Percentiles rank a stretch among this genome's conserved stretches.
phyloP scores from a whole-genome alignment of 2,888 invertebrate genomes.

The Nomada fucata region DNA sequence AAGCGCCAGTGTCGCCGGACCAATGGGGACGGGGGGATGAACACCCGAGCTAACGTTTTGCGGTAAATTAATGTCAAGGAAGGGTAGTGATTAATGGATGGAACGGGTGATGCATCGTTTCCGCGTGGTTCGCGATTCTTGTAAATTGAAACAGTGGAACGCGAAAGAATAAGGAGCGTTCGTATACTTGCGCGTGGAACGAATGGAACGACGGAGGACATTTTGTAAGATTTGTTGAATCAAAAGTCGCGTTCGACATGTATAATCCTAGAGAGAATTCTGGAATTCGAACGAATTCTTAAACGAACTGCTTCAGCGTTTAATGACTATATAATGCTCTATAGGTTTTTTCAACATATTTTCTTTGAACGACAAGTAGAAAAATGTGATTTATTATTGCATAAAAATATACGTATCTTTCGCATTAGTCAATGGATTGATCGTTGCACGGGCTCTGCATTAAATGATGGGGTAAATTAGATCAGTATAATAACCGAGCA shows the following conservation, averaged over 20 bases:
- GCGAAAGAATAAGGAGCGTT: neutral
- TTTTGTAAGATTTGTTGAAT: neutral
- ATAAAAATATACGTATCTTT: conserved; percentile 32
- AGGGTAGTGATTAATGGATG: conserved; percentile 46
- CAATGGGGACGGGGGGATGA: neutral
- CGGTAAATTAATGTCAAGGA: conserved; percentile 51
- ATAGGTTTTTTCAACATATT: neutral
- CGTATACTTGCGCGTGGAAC: neutral
- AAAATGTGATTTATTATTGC: neutral
- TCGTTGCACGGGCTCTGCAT: neutral
- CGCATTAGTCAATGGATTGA: neutral
- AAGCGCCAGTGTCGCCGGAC: conserved; percentile 6
- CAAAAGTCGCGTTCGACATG: neutral
- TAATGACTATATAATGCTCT: too few relatives aligned
- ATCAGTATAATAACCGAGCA: neutral
- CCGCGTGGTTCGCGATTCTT: neutral
- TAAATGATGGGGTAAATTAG: neutral
- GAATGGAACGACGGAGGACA: neutral
- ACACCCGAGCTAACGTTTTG: conserved; percentile 24
- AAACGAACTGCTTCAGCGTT: too few relatives aligned
- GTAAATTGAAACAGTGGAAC: conserved; percentile 15
- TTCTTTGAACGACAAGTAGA: neutral
- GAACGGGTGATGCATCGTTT: conserved; percentile 13
- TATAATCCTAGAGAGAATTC: too few relatives aligned
- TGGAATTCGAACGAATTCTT: too few relatives aligned